Conservation (phyloP, 23 tunicate genomes). For the Halocynthia aurantium region DNA sequence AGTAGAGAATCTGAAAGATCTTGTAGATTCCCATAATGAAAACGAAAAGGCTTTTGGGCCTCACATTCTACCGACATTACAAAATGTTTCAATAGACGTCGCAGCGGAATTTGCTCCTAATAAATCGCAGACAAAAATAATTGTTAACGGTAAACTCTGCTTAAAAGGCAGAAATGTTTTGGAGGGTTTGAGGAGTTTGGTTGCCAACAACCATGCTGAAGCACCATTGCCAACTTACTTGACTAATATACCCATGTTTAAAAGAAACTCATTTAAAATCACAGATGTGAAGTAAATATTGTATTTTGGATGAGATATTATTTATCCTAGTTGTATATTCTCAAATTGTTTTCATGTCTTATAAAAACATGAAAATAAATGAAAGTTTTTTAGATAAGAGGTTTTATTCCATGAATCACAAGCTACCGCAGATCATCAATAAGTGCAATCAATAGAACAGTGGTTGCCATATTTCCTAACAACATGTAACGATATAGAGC, state of each 20-base stretch:
- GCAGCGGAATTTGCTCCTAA: not conserved
- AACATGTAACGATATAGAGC: no score
- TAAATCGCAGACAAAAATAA: not conserved
- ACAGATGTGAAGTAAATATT: not conserved
- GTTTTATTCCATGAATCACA: no score
- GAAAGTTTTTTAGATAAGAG: no score
- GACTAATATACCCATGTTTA: not conserved
- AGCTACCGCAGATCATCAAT: no score
- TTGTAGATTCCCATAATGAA: not conserved
- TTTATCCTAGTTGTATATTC: no score
- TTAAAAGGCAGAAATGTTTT: not conserved
- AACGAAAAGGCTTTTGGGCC: slow-evolving; percentile 1
- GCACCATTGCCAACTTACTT: slow-evolving; percentile 6
- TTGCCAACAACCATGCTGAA: not conserved
- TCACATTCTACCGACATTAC: not conserved
- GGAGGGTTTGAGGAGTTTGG: not conserved
- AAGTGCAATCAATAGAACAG: no score
- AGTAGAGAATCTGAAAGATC: not conserved
- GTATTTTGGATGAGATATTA: not conserved
- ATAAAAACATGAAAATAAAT: no score
- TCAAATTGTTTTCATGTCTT: no score
- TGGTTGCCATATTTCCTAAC: no score
- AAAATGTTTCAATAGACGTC: not conserved
- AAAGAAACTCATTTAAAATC: not conserved
- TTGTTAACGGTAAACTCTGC: not conserved